Conservation (phyloP, 23 tunicate species). For the Ciona savignyi region DNA sequence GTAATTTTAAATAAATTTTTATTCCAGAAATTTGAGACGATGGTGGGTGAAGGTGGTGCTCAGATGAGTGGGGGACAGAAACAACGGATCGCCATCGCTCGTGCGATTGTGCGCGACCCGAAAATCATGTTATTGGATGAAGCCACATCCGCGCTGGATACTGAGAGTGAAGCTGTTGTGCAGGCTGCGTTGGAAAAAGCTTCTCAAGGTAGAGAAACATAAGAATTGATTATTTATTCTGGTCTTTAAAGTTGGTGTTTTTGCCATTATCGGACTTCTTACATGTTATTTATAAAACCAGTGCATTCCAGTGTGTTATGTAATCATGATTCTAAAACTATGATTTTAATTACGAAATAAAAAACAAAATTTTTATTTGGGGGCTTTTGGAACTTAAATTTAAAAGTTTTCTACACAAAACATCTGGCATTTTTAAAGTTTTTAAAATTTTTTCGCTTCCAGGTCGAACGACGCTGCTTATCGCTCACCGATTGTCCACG, state of each 20-base stretch:
- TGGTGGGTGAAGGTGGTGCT: constrained; percentile 99
- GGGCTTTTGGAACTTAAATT: too few species aligned
- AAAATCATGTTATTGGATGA: constrained; percentile 91
- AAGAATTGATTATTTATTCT: background rate
- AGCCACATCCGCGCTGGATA: constrained; percentile 97
- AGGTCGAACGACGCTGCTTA: constrained; percentile 93
- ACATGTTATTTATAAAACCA: too few species aligned
- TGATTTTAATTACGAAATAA: too few species aligned
- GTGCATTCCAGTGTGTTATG: too few species aligned
- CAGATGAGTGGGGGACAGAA: constrained; percentile 98
- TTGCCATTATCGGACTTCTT: too few species aligned
- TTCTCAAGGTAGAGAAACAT: constrained; percentile 83
- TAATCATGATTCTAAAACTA: too few species aligned
- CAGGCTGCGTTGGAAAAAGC: constrained; percentile 96
- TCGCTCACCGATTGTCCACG: constrained; percentile 95
- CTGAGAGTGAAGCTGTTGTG: constrained; percentile 92
- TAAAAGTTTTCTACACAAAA: too few species aligned
- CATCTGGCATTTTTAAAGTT: background rate
- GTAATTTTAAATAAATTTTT: too few species aligned
- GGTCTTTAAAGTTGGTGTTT: too few species aligned
- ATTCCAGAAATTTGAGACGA: constrained; percentile 90
- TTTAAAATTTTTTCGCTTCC: background rate
- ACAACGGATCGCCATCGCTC: constrained; percentile 96
- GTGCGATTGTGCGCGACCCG: constrained; percentile 95
- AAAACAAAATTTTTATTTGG: too few species aligned